Percentiles rank a stretch among this genome's conserved stretches.
These are phyloP conservation scores for Campylomormyrus tamandua DNA, from an alignment of 2,113 vertebrate species.

Conservation along the genomic window DNA sequence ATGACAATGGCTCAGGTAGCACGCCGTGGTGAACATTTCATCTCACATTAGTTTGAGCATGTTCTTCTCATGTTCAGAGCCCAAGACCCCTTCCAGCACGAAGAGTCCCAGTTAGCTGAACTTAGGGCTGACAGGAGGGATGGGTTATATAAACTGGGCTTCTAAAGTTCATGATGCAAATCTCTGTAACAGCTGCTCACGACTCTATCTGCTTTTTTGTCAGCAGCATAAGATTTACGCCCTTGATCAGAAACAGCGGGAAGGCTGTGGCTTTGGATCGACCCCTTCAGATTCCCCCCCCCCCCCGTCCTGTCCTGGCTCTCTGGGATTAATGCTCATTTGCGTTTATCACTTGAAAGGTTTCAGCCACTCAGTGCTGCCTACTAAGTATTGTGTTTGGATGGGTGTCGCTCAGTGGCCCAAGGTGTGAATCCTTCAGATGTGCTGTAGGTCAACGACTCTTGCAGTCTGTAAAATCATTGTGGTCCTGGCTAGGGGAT, in stretches of 20 bases:
- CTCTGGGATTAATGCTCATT: not conserved
- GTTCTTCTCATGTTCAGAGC: not conserved
- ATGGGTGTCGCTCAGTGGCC: not conserved
- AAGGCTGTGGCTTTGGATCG: not conserved
- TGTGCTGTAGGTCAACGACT: not conserved
- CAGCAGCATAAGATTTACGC: not conserved
- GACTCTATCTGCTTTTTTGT: not conserved
- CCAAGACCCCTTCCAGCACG: not conserved
- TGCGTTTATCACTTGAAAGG: not conserved
- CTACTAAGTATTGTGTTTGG: not conserved
- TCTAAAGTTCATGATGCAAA: not conserved
- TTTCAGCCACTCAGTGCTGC: not conserved
- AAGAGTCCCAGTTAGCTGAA: not conserved
- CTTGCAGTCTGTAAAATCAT: not conserved
- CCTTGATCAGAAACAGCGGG: not conserved
- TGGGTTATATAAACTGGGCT: not conserved
- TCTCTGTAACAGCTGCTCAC: not conserved
- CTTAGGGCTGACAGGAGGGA: not conserved
- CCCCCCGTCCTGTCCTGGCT: not conserved
- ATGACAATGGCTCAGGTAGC: not conserved
- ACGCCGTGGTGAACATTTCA: not conserved
- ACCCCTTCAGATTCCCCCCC: not conserved
- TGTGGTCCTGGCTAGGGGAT: not conserved
- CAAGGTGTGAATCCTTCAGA: not conserved
- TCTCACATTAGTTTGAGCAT: not conserved